Conservation (phyloP, 92 coral and sea anemone species). For the Meandrina meandrites region DNA sequence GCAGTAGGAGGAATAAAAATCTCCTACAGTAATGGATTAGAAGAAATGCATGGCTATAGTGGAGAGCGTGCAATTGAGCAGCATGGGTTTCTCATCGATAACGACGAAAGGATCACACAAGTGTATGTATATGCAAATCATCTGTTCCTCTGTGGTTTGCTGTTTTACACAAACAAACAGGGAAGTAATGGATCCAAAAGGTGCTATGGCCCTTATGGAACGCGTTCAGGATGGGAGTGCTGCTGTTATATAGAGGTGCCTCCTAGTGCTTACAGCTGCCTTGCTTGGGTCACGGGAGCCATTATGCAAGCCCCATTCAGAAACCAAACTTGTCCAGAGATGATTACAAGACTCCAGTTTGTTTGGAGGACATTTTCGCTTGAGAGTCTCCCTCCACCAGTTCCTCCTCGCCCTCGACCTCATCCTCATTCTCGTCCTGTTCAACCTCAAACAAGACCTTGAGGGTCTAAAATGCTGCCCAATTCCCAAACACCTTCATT, state of each 20-base stretch:
- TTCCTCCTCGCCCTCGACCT: too few relatives aligned
- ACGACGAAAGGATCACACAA: slow-evolving; percentile 65
- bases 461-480: too few relatives aligned
- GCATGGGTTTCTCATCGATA: slow-evolving; percentile 60
- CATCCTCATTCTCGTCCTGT: too few relatives aligned
- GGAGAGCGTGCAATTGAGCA: slow-evolving; percentile 42
- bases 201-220: slow-evolving; percentile 38
- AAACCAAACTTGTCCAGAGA: slow-evolving; percentile 4
- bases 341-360: slow-evolving; percentile 71
- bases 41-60: slow-evolving; percentile 52
- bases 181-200: slow-evolving; percentile 26
- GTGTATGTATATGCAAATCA: slow-evolving; percentile 67
- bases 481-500: too few relatives aligned
- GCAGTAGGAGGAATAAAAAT: slow-evolving; percentile 75
- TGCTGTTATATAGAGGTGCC: slow-evolving; percentile 53
- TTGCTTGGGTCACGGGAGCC: slow-evolving; percentile 62
- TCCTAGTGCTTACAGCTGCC: slow-evolving; percentile 54
- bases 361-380: slow-evolving; percentile 57
- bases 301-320: slow-evolving; percentile 28
- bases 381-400: too few relatives aligned
- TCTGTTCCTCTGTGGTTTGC: slow-evolving; percentile 63
- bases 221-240: slow-evolving; percentile 75
- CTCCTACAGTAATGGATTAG: slow-evolving; percentile 64
- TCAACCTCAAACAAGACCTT: too few relatives aligned
- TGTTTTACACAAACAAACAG: slow-evolving; percentile 64